Evolutionary conservation across 37 sponge, comb jelly and placozoan genomes (phyloP).

Genomic region (Mnemiopsis leidyi): DNA sequence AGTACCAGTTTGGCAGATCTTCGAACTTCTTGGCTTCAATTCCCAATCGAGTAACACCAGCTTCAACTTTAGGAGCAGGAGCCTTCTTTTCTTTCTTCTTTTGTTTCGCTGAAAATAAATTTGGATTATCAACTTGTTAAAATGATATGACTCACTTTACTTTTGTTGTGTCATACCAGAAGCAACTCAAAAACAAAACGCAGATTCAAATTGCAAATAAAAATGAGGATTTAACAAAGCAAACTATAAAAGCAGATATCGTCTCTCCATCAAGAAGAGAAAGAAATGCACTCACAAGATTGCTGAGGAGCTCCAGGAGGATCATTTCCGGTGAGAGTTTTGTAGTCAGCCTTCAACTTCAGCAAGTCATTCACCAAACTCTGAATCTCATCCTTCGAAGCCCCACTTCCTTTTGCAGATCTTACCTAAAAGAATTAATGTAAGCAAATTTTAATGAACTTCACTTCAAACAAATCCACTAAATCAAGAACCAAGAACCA

Average conservation of each 20-base stretch:
- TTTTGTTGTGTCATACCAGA: not conserved
- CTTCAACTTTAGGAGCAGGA: not conserved
- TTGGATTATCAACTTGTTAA: not conserved
- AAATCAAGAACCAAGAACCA: no score
- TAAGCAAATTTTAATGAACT: no score
- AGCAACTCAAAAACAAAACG: not conserved
- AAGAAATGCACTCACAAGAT: not conserved
- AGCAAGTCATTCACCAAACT: constrained; percentile 76
- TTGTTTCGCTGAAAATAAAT: constrained; percentile 41
- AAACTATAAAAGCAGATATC: no score
- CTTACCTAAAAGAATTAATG: not conserved
- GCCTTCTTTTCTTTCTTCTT: not conserved
- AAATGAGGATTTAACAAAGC: no score
- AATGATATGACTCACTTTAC: constrained; percentile 3
- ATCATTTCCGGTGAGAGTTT: constrained; percentile 75
- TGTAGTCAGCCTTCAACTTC: constrained; percentile 74
- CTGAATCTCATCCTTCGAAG: constrained; percentile 65
- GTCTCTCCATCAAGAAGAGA: no score
- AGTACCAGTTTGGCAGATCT: constrained; percentile 85
- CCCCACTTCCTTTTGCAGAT: not conserved
- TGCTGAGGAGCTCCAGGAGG: constrained; percentile 34
- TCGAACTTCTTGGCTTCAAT: constrained; percentile 85
- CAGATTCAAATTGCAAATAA: not conserved
- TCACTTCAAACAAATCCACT: no score
- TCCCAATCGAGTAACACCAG: constrained; percentile 76